These are phyloP conservation scores for Elymnias hypermnestra DNA, from an alignment of 1,140 invertebrate species.

Conservation along the genomic window DNA sequence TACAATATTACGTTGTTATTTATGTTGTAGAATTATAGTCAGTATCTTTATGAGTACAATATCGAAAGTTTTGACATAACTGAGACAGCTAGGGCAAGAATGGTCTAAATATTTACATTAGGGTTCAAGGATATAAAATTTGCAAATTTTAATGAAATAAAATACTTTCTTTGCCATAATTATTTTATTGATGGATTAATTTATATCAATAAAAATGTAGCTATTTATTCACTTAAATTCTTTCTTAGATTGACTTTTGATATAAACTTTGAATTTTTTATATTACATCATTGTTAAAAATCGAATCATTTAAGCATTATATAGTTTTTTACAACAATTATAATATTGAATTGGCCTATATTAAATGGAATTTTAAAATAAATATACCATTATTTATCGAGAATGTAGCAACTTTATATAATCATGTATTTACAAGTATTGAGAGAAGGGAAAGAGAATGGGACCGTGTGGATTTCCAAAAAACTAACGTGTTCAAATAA, in stretches of 20 bases:
- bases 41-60: no score
- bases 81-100: no score
- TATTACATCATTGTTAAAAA: neutral
- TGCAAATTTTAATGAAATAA: slow-evolving; percentile 1
- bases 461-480: slow-evolving; percentile 35
- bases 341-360: slow-evolving; percentile 18
- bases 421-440: slow-evolving; percentile 10
- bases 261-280: no score
- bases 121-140: slow-evolving; percentile 9
- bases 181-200: no score
- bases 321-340: slow-evolving; percentile 11
- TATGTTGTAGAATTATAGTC: no score
- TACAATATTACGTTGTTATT: slow-evolving; percentile 1
- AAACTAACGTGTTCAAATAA: slow-evolving; percentile 19
- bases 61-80: no score
- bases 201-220: no score
- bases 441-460: slow-evolving; percentile 13
- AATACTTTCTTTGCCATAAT: no score
- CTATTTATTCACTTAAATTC: no score
- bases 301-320: neutral
- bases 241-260: no score
- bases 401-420: slow-evolving; percentile 11
- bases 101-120: no score
- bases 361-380: slow-evolving; percentile 10
- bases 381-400: slow-evolving; percentile 7